These are phyloP conservation scores for Drosophila flavopinicola DNA, from an alignment of 2,888 invertebrate species.

Conservation along the genomic window DNA sequence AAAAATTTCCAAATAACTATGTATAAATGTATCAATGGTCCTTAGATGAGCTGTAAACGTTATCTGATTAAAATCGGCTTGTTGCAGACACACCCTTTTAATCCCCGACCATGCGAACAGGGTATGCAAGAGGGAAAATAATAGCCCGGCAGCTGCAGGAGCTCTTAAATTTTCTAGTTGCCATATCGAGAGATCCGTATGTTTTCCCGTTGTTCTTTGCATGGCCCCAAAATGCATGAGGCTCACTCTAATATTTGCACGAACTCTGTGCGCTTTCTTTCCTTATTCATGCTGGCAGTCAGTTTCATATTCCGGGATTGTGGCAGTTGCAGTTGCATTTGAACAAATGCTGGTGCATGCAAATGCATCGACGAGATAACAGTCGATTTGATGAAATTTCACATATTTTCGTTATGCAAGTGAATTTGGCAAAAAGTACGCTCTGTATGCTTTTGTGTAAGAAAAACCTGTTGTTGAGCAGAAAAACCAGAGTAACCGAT, in stretches of 20 bases:
- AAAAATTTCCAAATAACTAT: too few species aligned
- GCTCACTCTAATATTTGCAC: conserved; percentile 32
- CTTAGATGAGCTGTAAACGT: too few species aligned
- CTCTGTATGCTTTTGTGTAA: conserved; percentile 19
- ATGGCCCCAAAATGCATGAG: conserved; percentile 24
- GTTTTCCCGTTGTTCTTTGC: conserved; percentile 16
- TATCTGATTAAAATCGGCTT: too few species aligned
- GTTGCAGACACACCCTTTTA: neutral
- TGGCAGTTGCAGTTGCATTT: conserved; percentile 22
- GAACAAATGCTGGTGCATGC: conserved; percentile 13
- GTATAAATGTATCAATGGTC: too few species aligned
- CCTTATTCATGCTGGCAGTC: neutral
- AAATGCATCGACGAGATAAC: neutral
- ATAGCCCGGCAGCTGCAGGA: conserved; percentile 15
- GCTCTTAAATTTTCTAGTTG: conserved; percentile 24
- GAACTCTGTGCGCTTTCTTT: conserved; percentile 17
- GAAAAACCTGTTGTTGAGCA: neutral
- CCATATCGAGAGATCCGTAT: conserved; percentile 26
- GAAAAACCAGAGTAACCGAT: neutral
- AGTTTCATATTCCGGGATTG: conserved; percentile 4
- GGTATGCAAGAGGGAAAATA: conserved; percentile 7
- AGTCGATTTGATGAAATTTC: conserved; percentile 32
- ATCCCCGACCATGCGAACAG: neutral
- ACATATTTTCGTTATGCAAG: conserved; percentile 17
- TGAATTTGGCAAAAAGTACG: neutral